Percentiles rank a stretch among this genome's conserved stretches.
phyloP scores from a whole-genome alignment of 53 echinoderm and acorn worm species.

The Holothuria scabra region DNA sequence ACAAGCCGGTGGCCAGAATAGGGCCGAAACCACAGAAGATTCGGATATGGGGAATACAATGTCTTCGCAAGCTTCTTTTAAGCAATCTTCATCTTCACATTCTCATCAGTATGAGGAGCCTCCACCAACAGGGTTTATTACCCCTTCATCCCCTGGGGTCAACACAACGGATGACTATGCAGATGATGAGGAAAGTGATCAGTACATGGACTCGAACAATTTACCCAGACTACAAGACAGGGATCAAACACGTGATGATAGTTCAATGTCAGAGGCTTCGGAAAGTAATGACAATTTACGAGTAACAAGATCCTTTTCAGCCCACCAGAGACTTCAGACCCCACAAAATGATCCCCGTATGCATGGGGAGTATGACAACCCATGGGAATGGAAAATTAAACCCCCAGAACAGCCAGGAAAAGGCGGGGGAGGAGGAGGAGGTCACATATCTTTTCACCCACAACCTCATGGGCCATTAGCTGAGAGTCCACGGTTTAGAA shows the following conservation, averaged over 20 bases:
- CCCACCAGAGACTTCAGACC: slow-evolving; percentile 77
- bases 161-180: slow-evolving; percentile 42
- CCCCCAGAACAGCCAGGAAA: slow-evolving; percentile 46
- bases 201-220: slow-evolving; percentile 44
- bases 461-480: slow-evolving; percentile 20
- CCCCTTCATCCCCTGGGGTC: slow-evolving; percentile 16
- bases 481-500: slow-evolving; percentile 72
- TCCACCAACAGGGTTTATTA: slow-evolving; percentile 15
- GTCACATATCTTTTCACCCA: slow-evolving; percentile 12
- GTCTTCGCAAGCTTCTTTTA: slow-evolving; percentile 23
- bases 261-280: slow-evolving; percentile 42
- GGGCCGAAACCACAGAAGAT: slow-evolving; percentile 34
- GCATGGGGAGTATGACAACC: slow-evolving; percentile 92
- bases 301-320: slow-evolving; percentile 49
- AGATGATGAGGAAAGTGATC: slow-evolving; percentile 29
- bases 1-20: slow-evolving; percentile 65
- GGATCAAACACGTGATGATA: slow-evolving; percentile 41
- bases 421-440: slow-evolving; percentile 5
- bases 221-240: background rate
- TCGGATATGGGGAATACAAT: slow-evolving; percentile 37
- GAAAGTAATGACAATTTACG: slow-evolving; percentile 52
- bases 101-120: slow-evolving; percentile 75
- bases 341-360: slow-evolving; percentile 90
- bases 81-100: slow-evolving; percentile 37
- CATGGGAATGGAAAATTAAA: slow-evolving; percentile 95